A percentile compares a stretch with the other conserved stretches of the same genome.
These are phyloP conservation scores for Halyomorpha halys DNA, from an alignment of 1,140 invertebrate genomes.

Conservation along the genomic window DNA sequence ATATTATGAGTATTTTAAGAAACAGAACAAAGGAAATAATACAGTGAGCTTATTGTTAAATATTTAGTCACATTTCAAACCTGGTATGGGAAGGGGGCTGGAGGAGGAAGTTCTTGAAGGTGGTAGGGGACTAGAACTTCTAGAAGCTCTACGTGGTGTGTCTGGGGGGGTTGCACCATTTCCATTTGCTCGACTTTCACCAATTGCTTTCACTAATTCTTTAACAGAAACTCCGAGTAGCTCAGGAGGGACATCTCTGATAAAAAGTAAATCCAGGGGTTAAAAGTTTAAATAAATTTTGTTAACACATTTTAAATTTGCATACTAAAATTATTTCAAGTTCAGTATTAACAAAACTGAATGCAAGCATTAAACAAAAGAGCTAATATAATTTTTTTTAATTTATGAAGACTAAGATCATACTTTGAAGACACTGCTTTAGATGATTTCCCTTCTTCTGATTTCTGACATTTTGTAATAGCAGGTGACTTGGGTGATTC, in stretches of 20 bases:
- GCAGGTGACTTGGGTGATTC: conserved; percentile 48
- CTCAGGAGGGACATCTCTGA: conserved; percentile 49
- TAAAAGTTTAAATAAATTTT: too few relatives aligned
- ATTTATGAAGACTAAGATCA: too few relatives aligned
- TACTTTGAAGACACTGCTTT: background rate
- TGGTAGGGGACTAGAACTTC: conserved; percentile 50
- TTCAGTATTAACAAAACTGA: too few relatives aligned
- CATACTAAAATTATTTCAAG: too few relatives aligned
- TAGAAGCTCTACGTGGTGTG: conserved; percentile 50
- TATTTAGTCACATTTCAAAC: conserved; percentile 32
- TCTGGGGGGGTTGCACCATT: conserved; percentile 63
- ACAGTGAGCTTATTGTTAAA: too few relatives aligned
- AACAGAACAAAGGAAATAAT: too few relatives aligned
- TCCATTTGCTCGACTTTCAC: conserved; percentile 55
- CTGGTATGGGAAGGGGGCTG: conserved; percentile 50
- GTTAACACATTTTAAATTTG: too few relatives aligned
- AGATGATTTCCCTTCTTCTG: conserved; percentile 41
- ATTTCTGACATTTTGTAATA: conserved; percentile 59
- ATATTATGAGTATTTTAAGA: too few relatives aligned
- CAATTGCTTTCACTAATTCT: conserved; percentile 67
- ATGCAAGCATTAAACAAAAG: too few relatives aligned
- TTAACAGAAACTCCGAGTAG: conserved; percentile 65
- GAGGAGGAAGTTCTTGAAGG: conserved; percentile 43
- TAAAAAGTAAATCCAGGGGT: conserved; percentile 26
- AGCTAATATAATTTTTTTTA: too few relatives aligned